Evolutionary conservation across 2,113 vertebrate genomes (phyloP).

Genomic region (Perccottus glenii): DNA sequence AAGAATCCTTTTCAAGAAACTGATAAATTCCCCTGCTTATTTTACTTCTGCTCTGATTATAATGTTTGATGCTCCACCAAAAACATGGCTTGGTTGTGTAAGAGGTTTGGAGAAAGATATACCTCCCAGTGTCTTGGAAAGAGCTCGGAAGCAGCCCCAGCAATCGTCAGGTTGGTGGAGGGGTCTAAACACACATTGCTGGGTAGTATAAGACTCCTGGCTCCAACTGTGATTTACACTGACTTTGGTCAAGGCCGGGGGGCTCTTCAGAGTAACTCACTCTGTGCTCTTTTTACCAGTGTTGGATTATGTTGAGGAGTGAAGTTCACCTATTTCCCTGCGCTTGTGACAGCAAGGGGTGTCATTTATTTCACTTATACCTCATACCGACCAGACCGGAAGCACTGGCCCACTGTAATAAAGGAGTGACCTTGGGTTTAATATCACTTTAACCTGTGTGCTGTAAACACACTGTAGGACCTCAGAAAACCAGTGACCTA

Average conservation of each 20-base stretch:
- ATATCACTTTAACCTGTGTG: constrained; percentile 41
- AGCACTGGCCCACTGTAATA: constrained; percentile 32
- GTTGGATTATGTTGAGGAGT: constrained; percentile 41
- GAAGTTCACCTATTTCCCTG: constrained; percentile 46
- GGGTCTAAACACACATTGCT: constrained; percentile 46
- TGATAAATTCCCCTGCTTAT: constrained; percentile 2
- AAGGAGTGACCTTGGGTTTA: constrained; percentile 65
- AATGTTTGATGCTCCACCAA: constrained; percentile 13
- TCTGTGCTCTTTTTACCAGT: constrained; percentile 41
- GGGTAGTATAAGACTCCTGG: constrained; percentile 33
- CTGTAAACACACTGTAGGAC: constrained; percentile 23
- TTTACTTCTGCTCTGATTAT: constrained; percentile 25
- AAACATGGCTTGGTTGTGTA: constrained; percentile 25
- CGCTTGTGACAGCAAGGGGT: constrained; percentile 38
- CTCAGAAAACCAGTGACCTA: constrained; percentile 23
- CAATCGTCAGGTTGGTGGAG: constrained; percentile 34
- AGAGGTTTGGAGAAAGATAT: constrained; percentile 14
- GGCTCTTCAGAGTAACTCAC: constrained; percentile 39
- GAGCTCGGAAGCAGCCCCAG: constrained; percentile 28
- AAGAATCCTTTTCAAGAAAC: background rate
- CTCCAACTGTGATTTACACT: constrained; percentile 59
- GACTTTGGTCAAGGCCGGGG: constrained; percentile 44
- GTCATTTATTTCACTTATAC: constrained; percentile 60
- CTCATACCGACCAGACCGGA: constrained; percentile 26
- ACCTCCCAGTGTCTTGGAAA: constrained; percentile 53